phyloP scores from a whole-genome alignment of 1,140 invertebrate species.

The Heliconius nattereri region DNA sequence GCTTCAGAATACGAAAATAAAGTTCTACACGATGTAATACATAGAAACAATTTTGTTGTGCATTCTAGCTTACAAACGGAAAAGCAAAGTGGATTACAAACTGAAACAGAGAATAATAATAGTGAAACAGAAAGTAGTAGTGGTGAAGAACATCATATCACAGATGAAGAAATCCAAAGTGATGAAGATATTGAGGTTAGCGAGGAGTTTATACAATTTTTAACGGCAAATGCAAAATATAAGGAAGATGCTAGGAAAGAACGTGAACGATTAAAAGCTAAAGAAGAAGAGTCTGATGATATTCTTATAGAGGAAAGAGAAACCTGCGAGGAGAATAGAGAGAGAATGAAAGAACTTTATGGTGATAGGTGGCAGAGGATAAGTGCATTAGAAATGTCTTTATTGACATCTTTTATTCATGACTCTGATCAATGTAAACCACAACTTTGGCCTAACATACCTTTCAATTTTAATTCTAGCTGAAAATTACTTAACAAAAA shows the following conservation, averaged over 20 bases:
- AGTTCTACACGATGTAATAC: slow-evolving; percentile 78
- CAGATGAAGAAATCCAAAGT: slow-evolving; percentile 32
- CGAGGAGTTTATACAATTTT: slow-evolving; percentile 85
- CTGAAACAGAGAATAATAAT: slow-evolving; percentile 30
- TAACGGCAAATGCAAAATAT: slow-evolving; percentile 82
- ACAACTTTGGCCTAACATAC: slow-evolving; percentile 88
- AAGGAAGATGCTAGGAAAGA: slow-evolving; percentile 78
- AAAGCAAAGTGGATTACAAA: slow-evolving; percentile 18
- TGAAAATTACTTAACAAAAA: slow-evolving; percentile 22
- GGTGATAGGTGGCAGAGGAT: slow-evolving; percentile 85
- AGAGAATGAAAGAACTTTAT: slow-evolving; percentile 81
- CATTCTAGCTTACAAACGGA: slow-evolving; percentile 22
- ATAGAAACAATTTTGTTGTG: slow-evolving; percentile 63
- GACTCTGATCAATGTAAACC: slow-evolving; percentile 84
- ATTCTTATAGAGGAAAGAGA: slow-evolving; percentile 48
- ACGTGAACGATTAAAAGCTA: slow-evolving; percentile 75
- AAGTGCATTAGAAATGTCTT: slow-evolving; percentile 87
- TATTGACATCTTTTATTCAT: slow-evolving; percentile 85
- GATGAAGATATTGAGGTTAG: slow-evolving; percentile 81
- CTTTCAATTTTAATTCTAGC: slow-evolving; percentile 81
- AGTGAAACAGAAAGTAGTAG: slow-evolving; percentile 30
- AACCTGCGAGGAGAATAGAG: slow-evolving; percentile 53
- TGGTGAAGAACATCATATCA: neutral
- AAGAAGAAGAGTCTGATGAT: slow-evolving; percentile 54
- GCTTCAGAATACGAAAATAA: slow-evolving; percentile 85